Percentiles rank a stretch among this genome's conserved stretches.
Conservation (phyloP, 2,888 invertebrate genomes). For the Cosmorhoe ocellata region DNA sequence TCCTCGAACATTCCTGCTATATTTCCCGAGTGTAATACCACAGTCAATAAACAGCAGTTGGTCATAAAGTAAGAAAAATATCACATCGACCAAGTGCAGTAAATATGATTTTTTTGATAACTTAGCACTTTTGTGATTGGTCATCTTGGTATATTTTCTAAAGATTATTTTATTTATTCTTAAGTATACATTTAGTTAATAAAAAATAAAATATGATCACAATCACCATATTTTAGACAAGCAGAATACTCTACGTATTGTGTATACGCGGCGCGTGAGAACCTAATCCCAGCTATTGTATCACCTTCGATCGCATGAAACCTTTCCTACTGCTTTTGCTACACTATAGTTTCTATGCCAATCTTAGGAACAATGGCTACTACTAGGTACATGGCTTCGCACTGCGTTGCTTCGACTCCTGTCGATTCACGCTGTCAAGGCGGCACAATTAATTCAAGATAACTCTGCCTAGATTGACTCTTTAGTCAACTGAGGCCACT, state of each 20-base stretch:
- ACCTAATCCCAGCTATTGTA: too few relatives aligned
- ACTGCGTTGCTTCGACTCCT: constrained; percentile 36
- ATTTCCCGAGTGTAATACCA: constrained; percentile 56
- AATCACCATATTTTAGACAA: too few relatives aligned
- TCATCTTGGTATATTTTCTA: too few relatives aligned
- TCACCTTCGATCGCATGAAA: too few relatives aligned
- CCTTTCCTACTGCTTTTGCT: neutral
- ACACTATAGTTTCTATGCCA: constrained; percentile 18
- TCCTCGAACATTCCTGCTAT: constrained; percentile 52
- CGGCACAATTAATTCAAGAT: constrained; percentile 7
- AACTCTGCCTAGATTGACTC: constrained; percentile 6
- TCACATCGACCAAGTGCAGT: neutral
- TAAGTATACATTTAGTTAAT: too few relatives aligned
- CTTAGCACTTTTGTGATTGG: too few relatives aligned
- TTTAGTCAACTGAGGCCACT: too few relatives aligned
- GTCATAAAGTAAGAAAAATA: neutral
- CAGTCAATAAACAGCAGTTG: constrained; percentile 17
- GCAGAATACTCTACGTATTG: too few relatives aligned
- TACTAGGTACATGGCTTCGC: constrained; percentile 37
- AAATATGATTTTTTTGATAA: too few relatives aligned
- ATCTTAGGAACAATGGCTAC: constrained; percentile 59
- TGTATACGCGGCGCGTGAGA: too few relatives aligned
- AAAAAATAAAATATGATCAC: too few relatives aligned
- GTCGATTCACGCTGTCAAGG: constrained; percentile 37
- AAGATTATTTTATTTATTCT: too few relatives aligned